Conservation (phyloP, 2,113 vertebrate species). For the Gymnobelideus leadbeateri region DNA sequence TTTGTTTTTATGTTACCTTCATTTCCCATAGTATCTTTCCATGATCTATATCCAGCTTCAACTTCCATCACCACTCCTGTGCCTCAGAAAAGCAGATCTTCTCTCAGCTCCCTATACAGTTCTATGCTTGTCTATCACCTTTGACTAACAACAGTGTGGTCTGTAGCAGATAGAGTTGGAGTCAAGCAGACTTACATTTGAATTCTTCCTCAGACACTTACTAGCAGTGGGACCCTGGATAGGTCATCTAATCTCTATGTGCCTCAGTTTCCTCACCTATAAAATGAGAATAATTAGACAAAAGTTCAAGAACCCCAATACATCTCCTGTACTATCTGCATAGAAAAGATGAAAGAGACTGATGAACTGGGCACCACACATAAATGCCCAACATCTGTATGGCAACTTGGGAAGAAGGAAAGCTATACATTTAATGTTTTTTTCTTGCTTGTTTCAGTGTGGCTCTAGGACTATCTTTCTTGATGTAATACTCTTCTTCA, state of each 20-base stretch:
- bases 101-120: background rate
- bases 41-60: background rate
- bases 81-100: background rate
- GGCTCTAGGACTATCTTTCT: background rate
- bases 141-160: background rate
- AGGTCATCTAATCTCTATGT: background rate
- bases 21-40: background rate
- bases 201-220: background rate
- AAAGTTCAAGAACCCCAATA: background rate
- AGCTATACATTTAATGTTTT: background rate
- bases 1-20: background rate
- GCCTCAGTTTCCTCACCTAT: background rate
- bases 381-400: background rate
- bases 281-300: background rate
- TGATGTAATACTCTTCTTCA: background rate
- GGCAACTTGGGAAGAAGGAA: background rate
- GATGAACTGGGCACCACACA: background rate
- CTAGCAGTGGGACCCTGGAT: background rate
- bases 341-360: background rate
- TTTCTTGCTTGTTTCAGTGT: background rate
- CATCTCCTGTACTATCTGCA: background rate
- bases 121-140: background rate
- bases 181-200: background rate
- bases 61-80: background rate
- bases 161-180: background rate